These are phyloP conservation scores for Lasioglossum leucozonium DNA, from an alignment of 2,888 invertebrate genomes.

Conservation along the genomic window DNA sequence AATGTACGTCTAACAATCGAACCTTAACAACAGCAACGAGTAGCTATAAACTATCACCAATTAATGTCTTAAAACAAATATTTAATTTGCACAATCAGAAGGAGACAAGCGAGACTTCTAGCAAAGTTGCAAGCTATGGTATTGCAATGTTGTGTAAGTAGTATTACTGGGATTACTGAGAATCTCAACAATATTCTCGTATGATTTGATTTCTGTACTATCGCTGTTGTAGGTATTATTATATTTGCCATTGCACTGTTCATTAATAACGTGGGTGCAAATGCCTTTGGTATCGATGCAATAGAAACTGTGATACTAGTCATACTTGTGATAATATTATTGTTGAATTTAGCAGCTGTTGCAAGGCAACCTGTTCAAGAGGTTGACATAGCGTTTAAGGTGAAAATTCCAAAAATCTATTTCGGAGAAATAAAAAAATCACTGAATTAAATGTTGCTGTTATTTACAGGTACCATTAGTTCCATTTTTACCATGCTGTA, in stretches of 20 bases:
- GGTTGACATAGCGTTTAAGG: slow-evolving; percentile 89
- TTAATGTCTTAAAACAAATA: slow-evolving; percentile 85
- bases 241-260: slow-evolving; percentile 86
- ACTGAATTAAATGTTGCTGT: neutral
- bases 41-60: slow-evolving; percentile 62
- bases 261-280: slow-evolving; percentile 80
- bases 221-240: slow-evolving; percentile 85
- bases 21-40: slow-evolving; percentile 77
- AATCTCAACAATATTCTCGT: neutral
- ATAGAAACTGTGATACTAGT: slow-evolving; percentile 79
- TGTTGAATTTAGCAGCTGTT: slow-evolving; percentile 87
- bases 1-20: slow-evolving; percentile 55
- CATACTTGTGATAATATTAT: slow-evolving; percentile 80
- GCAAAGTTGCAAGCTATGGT: slow-evolving; percentile 88
- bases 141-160: slow-evolving; percentile 86
- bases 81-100: slow-evolving; percentile 91
- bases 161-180: neutral
- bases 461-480: slow-evolving; percentile 91
- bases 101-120: slow-evolving; percentile 88
- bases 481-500: slow-evolving; percentile 93
- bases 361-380: slow-evolving; percentile 89
- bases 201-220: neutral
- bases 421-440: neutral
- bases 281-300: slow-evolving; percentile 72
- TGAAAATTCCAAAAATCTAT: slow-evolving; percentile 73